phyloP scores from a whole-genome alignment of 2,888 invertebrate genomes.

The Oxyscelio sp. region DNA sequence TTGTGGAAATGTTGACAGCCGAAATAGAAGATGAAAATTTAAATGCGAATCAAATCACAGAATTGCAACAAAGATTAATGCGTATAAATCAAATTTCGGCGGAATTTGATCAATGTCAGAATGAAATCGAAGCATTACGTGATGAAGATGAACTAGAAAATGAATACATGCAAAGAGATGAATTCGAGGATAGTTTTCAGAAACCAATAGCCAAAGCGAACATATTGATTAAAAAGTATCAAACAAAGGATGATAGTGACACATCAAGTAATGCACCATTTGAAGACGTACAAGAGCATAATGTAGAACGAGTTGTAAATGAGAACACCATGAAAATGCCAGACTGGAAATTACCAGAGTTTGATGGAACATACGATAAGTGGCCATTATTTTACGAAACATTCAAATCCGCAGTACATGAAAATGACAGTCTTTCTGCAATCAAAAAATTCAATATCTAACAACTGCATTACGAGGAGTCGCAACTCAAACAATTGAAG shows the following conservation, averaged over 20 bases:
- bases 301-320: too few species aligned
- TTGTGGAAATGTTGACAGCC: not conserved
- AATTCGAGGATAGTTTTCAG: not conserved
- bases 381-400: constrained; percentile 18
- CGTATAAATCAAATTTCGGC: not conserved
- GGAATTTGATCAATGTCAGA: not conserved
- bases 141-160: not conserved
- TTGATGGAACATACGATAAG: constrained; percentile 12
- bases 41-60: not conserved
- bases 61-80: not conserved
- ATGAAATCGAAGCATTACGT: not conserved
- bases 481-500: not conserved
- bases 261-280: too few species aligned
- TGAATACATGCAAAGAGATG: not conserved
- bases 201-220: not conserved
- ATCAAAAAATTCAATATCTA: constrained; percentile 24
- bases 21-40: not conserved
- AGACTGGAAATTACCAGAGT: constrained; percentile 4
- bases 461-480: not conserved
- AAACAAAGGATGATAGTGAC: too few species aligned
- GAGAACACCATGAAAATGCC: constrained; percentile 7
- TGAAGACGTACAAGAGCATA: too few species aligned
- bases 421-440: not conserved
- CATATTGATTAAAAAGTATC: too few species aligned
- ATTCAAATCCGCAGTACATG: constrained; percentile 4